Base-by-base conservation (phyloP, 2,888 invertebrate species). In the Listrodromus nycthemerus region DNA sequence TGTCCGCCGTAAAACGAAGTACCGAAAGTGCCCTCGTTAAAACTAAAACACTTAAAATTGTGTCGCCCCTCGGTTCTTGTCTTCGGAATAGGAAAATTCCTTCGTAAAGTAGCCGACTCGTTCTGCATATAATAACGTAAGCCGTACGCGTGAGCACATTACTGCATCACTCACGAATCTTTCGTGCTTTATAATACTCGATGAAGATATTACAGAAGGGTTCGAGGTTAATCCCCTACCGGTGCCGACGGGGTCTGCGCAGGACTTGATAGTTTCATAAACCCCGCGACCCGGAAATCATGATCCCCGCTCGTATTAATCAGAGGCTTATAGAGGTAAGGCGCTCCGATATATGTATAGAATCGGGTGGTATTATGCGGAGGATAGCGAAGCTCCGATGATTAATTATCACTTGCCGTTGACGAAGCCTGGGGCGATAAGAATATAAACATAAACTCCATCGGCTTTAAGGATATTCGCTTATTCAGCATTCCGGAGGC, bases 31-130 rank as follows among this genome's bases (percentile, higher is more conserved):
- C 50, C 41, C 66, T 73, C 88, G 87, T 91, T 91, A 89, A 90
- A 91, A 89, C 89, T 90, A 89, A 71, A 81, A 81, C 83, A 70
- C 82, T 77, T 86, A 83, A 88, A 89, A 89, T 88, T 81, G 45
- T 75, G 58, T 50, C 50, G n/a, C 48, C 66, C 52, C 80, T 63
- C 74, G 66, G 21, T 30, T 45, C 41, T 69, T 19, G 70, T 71
- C 61, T 48, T 45, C 48, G 19, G 58, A 27, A 61, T 63, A n/a
- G 50, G 41, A 33, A 41, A 74, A 74, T 69, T 80, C 61, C 75
- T 4, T 50, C 19, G 27, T 37, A 50, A 16, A 10, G 30, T 27
- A 27, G 2, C 13, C 65, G 65, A 41, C 48, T 66, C 2, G 66
- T 7, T 7, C 16, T 1, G 30, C 10, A 61, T 16, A 73, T 75